Evolutionary conservation across 2,888 invertebrate species (phyloP).

Genomic region (Stenoptilia bipunctidactyla): DNA sequence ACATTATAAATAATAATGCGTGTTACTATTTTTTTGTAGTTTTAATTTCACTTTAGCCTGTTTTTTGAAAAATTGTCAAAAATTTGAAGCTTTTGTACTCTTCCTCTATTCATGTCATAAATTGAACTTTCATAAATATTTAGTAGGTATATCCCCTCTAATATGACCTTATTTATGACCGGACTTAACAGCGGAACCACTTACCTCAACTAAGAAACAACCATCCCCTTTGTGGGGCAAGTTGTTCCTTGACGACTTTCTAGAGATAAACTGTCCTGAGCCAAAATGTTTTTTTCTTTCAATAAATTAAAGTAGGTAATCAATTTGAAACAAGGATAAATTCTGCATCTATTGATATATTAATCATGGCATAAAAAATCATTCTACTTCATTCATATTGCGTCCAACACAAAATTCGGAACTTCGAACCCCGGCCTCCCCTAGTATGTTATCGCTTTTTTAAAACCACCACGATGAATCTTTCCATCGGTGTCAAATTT

Average conservation of each 20-base stretch:
- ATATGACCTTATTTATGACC: constrained; percentile 4
- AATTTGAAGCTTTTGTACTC: constrained; percentile 3
- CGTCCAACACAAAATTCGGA: too few species aligned
- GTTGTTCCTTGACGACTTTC: constrained; percentile 8
- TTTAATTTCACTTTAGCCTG: neutral
- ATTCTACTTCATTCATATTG: too few species aligned
- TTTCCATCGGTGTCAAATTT: too few species aligned
- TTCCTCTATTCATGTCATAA: constrained; percentile 1
- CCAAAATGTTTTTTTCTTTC: constrained; percentile 6
- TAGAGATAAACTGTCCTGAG: constrained; percentile 7
- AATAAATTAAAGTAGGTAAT: constrained; percentile 3
- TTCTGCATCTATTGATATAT: too few species aligned
- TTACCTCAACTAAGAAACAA: constrained; percentile 9
- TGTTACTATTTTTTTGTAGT: neutral
- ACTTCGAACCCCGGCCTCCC: too few species aligned
- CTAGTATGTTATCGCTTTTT: too few species aligned
- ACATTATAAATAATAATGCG: neutral
- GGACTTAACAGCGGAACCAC: constrained; percentile 7
- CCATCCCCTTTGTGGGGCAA: constrained; percentile 7
- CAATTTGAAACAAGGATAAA: too few species aligned
- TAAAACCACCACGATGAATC: too few species aligned
- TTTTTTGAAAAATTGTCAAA: constrained; percentile 1
- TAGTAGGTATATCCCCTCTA: constrained; percentile 4
- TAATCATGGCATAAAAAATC: too few species aligned
- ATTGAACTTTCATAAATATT: constrained; percentile 8